Base-by-base conservation (phyloP, 2,888 invertebrate species). In the Andrena hattorfiana region DNA sequence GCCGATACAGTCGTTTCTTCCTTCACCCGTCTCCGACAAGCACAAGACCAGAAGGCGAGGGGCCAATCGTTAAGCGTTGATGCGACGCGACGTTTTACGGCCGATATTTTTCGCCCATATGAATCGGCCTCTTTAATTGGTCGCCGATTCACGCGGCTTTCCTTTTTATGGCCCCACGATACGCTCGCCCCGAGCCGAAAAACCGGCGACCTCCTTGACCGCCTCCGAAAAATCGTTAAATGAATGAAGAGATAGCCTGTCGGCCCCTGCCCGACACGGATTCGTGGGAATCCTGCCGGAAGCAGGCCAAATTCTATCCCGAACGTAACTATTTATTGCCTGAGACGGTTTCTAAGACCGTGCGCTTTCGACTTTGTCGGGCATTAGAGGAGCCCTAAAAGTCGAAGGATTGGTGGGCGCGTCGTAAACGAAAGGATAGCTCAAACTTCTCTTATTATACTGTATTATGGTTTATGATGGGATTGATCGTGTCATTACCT, bases 121-220 rank as follows among this genome's bases (percentile, higher is more conserved):
- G 71, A 87, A 87, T 87, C 78, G 80, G 78, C 59, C 74, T 69
- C 69, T 72, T 80, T 86, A 83, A 86, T 86, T 81, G 81, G 77
- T 77, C 70, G 69, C 64, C 80, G 72, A 75, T 77, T 81, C 83
- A 54, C 79, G 75, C 75, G 68, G 74, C 83, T 87, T 86, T 83
- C 83, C 70, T 70, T 86, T 85, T 86, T 83, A 86, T 76, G 68
- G 32, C 74, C 73, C 59, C 74, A 68, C 73, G 62, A 51, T 51
- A 28, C 20, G 49, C 60, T 35, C 30, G 32, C 48, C 56, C 48
- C 16, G 42, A 42, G 42, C 42, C 16, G 28, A 30, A 51, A 54
- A 68, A 66, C 16, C 42, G 7, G 7, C 35, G 5, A 35, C 48
- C 23, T 26, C 32, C 5, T 48, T 51, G 26, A 7, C n/a, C 62